Evolutionary conservation across 1,140 invertebrate genomes (phyloP).

Genomic region (Ruditapes philippinarum): DNA sequence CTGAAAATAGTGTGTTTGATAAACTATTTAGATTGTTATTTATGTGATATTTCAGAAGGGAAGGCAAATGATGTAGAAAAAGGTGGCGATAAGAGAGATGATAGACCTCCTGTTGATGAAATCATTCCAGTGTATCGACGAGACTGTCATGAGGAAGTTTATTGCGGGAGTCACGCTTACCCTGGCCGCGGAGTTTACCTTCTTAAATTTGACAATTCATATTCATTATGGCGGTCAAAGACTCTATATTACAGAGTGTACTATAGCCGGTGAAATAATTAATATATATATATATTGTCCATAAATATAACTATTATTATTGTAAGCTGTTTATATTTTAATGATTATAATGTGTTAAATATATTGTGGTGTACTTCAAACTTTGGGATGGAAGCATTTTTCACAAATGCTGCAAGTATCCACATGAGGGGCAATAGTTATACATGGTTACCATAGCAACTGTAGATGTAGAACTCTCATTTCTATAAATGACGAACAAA

Average conservation of each 20-base stretch:
- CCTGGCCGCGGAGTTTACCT: slow-evolving; percentile 98
- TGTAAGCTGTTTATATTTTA: slow-evolving; percentile 3
- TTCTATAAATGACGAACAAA: background rate
- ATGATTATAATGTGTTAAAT: background rate
- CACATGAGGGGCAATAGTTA: background rate
- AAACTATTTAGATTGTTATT: too few relatives aligned
- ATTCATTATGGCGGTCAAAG: slow-evolving; percentile 99
- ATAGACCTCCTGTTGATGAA: slow-evolving; percentile 90
- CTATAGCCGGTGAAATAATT: slow-evolving; percentile 90
- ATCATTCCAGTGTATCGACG: slow-evolving; percentile 97
- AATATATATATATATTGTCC: background rate
- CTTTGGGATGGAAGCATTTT: background rate
- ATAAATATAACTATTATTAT: background rate
- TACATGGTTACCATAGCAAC: background rate
- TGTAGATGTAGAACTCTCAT: slow-evolving; percentile 20
- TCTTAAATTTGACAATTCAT: slow-evolving; percentile 99
- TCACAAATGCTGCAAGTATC: background rate
- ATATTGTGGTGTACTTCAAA: slow-evolving; percentile 1
- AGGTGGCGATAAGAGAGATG: slow-evolving; percentile 82
- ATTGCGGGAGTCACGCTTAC: slow-evolving; percentile 98
- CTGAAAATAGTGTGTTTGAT: too few relatives aligned
- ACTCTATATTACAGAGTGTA: slow-evolving; percentile 99
- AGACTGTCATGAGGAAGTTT: slow-evolving; percentile 98
- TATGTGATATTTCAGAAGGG: slow-evolving; percentile 60
- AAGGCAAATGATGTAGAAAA: slow-evolving; percentile 82